A percentile compares a stretch with the other conserved stretches of the same genome.
Conservation (phyloP, 2,113 vertebrate genomes). For the Dromaius novaehollandiae region DNA sequence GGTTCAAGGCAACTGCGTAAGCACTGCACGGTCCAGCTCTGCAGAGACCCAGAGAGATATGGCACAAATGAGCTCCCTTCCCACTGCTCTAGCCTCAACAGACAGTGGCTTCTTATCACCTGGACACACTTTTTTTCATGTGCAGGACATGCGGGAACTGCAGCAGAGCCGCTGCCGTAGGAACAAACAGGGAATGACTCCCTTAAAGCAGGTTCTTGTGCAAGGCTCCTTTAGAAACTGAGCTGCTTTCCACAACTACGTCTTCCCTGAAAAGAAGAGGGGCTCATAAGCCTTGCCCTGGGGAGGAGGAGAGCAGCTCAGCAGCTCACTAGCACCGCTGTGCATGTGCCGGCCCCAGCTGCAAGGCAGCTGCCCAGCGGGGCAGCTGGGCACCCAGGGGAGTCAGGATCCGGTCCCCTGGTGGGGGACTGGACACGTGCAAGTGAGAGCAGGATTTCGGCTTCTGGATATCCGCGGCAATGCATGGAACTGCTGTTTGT, state of each 20-base stretch:
- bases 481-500: not conserved
- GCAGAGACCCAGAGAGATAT: not conserved
- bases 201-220: not conserved
- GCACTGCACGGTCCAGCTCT: not conserved
- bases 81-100: not conserved
- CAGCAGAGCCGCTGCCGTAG: not conserved
- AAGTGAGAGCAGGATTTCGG: not conserved
- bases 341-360: not conserved
- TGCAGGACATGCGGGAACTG: not conserved
- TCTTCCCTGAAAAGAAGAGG: not conserved
- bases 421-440: accelerated
- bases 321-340: accelerated
- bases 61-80: not conserved
- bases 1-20: slow-evolving; percentile 13
- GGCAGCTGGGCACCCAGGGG: not conserved
- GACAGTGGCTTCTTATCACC: not conserved
- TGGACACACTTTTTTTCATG: accelerated
- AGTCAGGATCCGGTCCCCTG: not conserved
- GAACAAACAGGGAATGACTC: not conserved
- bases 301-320: not conserved
- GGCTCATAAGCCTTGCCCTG: not conserved
- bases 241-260: not conserved
- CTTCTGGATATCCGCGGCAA: not conserved
- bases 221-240: not conserved
- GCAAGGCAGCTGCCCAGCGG: not conserved